Base-by-base conservation (phyloP, 2,888 invertebrate genomes). In the Monopis laevigella region DNA sequence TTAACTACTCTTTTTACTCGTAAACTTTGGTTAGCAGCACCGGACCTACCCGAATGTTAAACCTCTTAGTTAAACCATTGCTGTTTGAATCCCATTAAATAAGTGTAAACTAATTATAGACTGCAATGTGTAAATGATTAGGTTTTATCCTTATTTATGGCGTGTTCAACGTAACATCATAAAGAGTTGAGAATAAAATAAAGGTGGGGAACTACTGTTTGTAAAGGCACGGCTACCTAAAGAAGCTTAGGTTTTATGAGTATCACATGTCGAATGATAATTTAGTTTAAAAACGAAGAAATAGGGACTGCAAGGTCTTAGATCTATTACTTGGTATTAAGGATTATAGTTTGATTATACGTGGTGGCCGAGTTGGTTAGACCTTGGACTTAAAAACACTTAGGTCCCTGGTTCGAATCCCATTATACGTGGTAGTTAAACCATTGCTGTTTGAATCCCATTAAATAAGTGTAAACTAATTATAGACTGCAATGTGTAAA, bases 141-240 rank as follows among this genome's bases (percentile, higher is more conserved):
- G n/a, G n/a, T n/a, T n/a, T 34, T 17, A 36, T 36, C 36, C 36
- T 12, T 11, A 4, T 36, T 36, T 36, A 36, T 36, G 36, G 21
- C 16, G 56, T 74, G 71, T 58, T 65, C 57, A 72, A n/a, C n/a
- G n/a, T n/a, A 74, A 71, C 74, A 71, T 58, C 59, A 53, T 70
- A 56, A 66, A 66, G 54, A 38, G 14, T 21, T 19, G 11, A 11
- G 19, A 36, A 38, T 40, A 18, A 28, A n/a, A n/a, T n/a, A n/a
- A n/a, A n/a, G n/a, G n/a, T n/a, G n/a, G n/a, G n/a, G n/a, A n/a
- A n/a, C n/a, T n/a, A n/a, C n/a, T n/a, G n/a, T n/a, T n/a, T n/a
- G n/a, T n/a, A n/a, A n/a, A n/a, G n/a, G n/a, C n/a, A n/a, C n/a
- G n/a, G n/a, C n/a, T n/a, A n/a, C n/a, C n/a, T n/a, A n/a, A n/a